Evolutionary conservation across 2,797 vertebrate genomes (phyloP), one percentile per base, ranked within the genome.

Genomic region (Austrolebias charrua): DNA sequence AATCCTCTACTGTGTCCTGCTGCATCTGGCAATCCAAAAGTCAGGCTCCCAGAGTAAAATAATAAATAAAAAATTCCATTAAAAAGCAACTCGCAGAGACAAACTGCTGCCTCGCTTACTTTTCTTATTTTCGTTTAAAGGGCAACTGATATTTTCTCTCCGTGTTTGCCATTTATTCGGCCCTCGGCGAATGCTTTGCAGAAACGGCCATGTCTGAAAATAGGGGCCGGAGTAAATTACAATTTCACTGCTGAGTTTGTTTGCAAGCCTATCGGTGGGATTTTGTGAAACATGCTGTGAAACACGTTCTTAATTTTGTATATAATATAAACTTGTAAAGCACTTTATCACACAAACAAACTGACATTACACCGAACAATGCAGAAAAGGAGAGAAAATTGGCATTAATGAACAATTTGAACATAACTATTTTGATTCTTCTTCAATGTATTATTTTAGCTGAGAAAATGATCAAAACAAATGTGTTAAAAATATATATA

Each of bases 111-210:
- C 61, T 56, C 54, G 55, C 67, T 76, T 70, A 45, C 51, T 44
- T 38, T 85, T 85, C 73, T 74, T 74, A 78, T 86, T 87, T 84
- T 73, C 58, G 80, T 81, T 78, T 57, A 89, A 86, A 83, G 80
- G 76, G 72, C 75, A 86, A 66, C 73, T 74, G 75, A 79, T 75
- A 81, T 86, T 83, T 47, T 83, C 72, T 43, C 66, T 47, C 11
- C 33, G 55, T 46, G 68, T 57, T 73, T 84, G 51, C 60, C 61
- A 77, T 82, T 75, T 86, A 75, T 84, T 73, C 73, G 15, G 63
- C 76, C 55, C 28, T 33, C 3, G 58, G 75, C 76, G 53, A 70
- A 70, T 52, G 55, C 61, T 72, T 73, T 79, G 67, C 66, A 63
- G 71, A 72, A 78, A 65, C 49, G 71, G 67, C 42, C 58, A 69